Evolutionary conservation across 2,113 vertebrate genomes (phyloP).

Genomic region (Neoarius graeffei): DNA sequence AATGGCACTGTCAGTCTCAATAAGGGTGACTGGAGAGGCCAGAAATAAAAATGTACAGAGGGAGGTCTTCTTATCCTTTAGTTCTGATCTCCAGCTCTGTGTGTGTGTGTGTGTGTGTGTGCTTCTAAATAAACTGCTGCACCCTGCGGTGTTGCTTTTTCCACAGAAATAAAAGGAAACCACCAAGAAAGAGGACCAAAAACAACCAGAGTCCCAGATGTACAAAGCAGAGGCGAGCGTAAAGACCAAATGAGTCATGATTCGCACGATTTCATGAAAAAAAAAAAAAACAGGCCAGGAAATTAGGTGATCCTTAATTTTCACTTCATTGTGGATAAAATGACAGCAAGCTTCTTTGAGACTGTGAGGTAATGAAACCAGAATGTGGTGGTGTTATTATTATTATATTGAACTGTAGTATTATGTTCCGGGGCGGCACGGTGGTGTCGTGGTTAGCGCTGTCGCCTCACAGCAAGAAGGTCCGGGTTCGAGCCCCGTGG

Average conservation of each 20-base stretch:
- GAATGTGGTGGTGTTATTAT: not conserved
- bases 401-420: not conserved
- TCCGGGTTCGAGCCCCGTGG: too few species aligned
- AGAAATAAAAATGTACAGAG: slow-evolving; percentile 42
- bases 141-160: slow-evolving; percentile 45
- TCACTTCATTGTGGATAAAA: not conserved
- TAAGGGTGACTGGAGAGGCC: slow-evolving; percentile 25
- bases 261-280: not conserved
- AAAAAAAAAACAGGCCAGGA: not conserved
- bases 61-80: not conserved
- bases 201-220: slow-evolving; percentile 13
- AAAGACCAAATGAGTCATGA: slow-evolving; percentile 15
- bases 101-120: not conserved
- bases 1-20: slow-evolving; percentile 55
- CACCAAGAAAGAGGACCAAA: slow-evolving; percentile 13
- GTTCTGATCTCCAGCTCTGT: not conserved
- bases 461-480: too few species aligned
- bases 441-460: too few species aligned
- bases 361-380: not conserved
- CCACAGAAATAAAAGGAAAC: slow-evolving; percentile 2
- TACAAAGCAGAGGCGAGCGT: not conserved
- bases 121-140: slow-evolving; percentile 36
- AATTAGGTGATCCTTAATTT: not conserved
- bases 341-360: not conserved
- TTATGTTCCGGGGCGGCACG: too few species aligned